Percentiles rank a stretch among this genome's conserved stretches.
Conservation (phyloP, 2,797 vertebrate species). For the Tauraco hartlaubi region DNA sequence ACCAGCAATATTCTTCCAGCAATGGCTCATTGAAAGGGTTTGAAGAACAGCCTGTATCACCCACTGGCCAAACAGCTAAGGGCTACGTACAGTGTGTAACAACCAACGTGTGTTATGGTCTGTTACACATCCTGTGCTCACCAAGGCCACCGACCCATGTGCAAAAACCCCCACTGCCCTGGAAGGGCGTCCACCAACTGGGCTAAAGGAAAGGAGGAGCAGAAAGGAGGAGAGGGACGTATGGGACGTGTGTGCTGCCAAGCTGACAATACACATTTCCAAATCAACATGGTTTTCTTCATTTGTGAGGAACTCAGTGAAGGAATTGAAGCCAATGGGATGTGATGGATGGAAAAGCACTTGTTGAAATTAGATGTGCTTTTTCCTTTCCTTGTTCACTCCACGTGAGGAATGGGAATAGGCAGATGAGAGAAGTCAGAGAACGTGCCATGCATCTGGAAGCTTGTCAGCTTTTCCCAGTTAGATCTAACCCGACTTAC, state of each 20-base stretch:
- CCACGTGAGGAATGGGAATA: not conserved
- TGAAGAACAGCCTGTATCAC: not conserved
- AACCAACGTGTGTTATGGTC: not conserved
- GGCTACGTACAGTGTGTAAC: fast-evolving
- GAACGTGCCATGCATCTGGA: not conserved
- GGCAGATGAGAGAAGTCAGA: not conserved
- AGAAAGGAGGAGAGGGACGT: not conserved
- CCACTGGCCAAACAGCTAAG: not conserved
- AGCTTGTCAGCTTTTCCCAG: not conserved
- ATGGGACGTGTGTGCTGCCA: not conserved
- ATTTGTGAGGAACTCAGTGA: not conserved
- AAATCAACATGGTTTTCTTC: not conserved
- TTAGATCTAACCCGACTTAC: not conserved
- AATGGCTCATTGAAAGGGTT: not conserved
- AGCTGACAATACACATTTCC: not conserved
- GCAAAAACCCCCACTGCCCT: not conserved
- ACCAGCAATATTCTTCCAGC: too few relatives aligned
- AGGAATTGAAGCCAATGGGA: not conserved
- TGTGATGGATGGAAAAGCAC: not conserved
- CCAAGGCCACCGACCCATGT: too few relatives aligned
- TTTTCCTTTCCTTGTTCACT: not conserved
- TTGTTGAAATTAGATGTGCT: not conserved
- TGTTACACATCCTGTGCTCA: fast-evolving
- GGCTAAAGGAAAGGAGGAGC: not conserved
- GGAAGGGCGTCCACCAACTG: not conserved